phyloP scores from a whole-genome alignment of 1,140 invertebrate genomes.

The Tribolium castaneum region DNA sequence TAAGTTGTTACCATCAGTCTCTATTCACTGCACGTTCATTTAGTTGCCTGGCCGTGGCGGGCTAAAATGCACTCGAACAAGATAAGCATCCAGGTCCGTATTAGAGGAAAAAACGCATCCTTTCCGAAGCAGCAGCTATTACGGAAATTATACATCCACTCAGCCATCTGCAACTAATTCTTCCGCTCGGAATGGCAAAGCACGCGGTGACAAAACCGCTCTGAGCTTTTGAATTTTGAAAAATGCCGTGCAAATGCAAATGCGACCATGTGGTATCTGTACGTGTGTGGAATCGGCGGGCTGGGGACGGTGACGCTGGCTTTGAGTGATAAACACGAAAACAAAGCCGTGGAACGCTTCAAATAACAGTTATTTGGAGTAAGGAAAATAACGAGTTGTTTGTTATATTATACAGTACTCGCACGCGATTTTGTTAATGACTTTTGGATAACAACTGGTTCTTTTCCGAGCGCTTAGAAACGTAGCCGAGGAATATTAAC shows the following conservation, averaged over 20 bases:
- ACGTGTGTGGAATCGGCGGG: conserved; percentile 17
- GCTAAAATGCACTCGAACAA: conserved; percentile 34
- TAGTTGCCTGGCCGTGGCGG: conserved; percentile 34
- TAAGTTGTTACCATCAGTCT: conserved; percentile 48
- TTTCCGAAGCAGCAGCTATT: neutral
- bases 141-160: neutral
- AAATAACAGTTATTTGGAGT: conserved; percentile 43
- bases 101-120: neutral
- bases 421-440: conserved; percentile 43
- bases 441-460: conserved; percentile 44
- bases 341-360: conserved; percentile 39
- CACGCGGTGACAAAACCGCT: neutral
- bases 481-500: conserved; percentile 5
- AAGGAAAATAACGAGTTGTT: conserved; percentile 44
- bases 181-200: neutral
- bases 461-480: conserved; percentile 15
- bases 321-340: conserved; percentile 41
- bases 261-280: conserved; percentile 34
- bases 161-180: neutral
- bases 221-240: neutral
- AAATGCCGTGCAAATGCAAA: conserved; percentile 27
- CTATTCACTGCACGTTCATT: conserved; percentile 48
- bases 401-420: conserved; percentile 38
- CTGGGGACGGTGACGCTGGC: conserved; percentile 3
- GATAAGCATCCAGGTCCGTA: conserved; percentile 24